Conservation (phyloP, 2,113 vertebrate genomes). For the Petroica traversi region DNA sequence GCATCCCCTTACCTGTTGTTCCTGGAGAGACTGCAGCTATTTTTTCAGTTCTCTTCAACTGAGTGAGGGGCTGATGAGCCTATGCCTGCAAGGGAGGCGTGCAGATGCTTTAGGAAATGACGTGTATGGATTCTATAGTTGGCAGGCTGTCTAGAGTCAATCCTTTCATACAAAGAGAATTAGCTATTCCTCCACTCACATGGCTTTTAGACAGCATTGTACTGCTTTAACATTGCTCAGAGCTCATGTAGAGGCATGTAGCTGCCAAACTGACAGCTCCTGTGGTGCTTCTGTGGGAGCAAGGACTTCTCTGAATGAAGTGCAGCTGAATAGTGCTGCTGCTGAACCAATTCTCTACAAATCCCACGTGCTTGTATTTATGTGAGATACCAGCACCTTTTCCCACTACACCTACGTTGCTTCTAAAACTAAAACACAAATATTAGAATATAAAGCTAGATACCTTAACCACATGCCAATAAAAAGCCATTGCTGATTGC, state of each 20-base stretch:
- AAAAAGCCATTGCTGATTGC: neutral
- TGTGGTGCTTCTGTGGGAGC: neutral
- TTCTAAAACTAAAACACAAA: conserved; percentile 4
- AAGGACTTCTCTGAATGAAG: neutral
- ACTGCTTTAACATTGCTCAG: neutral
- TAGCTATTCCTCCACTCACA: neutral
- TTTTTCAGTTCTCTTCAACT: neutral
- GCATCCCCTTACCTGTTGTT: neutral
- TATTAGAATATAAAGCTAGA: neutral
- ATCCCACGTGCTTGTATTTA: neutral
- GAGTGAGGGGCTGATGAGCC: neutral
- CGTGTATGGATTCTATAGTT: neutral
- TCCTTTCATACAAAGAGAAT: neutral
- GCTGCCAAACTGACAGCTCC: neutral
- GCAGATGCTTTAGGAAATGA: neutral
- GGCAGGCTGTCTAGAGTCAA: neutral
- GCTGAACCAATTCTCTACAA: neutral
- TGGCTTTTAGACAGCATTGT: neutral
- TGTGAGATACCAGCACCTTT: neutral
- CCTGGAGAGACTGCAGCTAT: neutral
- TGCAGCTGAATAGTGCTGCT: neutral
- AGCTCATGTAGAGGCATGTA: neutral
- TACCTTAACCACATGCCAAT: neutral
- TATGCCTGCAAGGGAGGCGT: neutral
- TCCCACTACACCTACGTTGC: neutral